phyloP scores from a whole-genome alignment of 92 coral and sea anemone genomes.

The Chrysogorgia sp. region DNA sequence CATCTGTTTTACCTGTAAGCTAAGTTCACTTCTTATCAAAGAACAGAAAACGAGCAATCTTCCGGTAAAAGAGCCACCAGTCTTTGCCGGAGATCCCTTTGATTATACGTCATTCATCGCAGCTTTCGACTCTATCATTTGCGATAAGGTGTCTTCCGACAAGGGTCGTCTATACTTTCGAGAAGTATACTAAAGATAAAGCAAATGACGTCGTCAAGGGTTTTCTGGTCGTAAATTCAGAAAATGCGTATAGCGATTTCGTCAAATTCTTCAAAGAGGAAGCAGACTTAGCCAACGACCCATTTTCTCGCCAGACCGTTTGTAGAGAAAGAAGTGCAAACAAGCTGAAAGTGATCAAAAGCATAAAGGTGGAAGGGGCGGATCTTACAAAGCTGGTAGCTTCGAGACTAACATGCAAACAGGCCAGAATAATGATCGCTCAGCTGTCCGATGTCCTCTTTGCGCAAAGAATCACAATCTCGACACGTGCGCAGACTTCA shows the following conservation, averaged over 20 bases:
- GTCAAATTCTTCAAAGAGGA: constrained; percentile 50
- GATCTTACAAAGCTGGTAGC: neutral
- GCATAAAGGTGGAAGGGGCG: neutral
- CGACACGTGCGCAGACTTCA: constrained; percentile 2
- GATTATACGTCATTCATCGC: constrained; percentile 48
- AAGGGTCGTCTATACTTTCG: constrained; percentile 59
- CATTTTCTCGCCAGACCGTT: constrained; percentile 57
- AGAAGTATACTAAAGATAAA: constrained; percentile 66
- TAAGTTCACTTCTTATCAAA: constrained; percentile 51
- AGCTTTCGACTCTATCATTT: constrained; percentile 63
- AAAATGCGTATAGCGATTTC: constrained; percentile 56
- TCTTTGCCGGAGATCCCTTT: constrained; percentile 47
- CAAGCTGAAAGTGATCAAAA: constrained; percentile 8
- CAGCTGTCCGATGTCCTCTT: neutral
- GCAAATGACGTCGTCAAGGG: constrained; percentile 66
- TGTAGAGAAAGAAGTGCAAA: constrained; percentile 22
- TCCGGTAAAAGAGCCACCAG: constrained; percentile 63
- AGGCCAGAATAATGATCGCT: neutral
- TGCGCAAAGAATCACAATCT: neutral
- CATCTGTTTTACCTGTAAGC: constrained; percentile 32
- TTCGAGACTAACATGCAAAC: neutral
- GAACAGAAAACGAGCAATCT: constrained; percentile 49
- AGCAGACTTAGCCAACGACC: constrained; percentile 56
- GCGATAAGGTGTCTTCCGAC: constrained; percentile 44
- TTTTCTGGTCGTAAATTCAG: constrained; percentile 56